Percentiles rank a stretch among this genome's conserved stretches.
Conservation (phyloP, 2,113 vertebrate species). For the Barnardius zonarius region DNA sequence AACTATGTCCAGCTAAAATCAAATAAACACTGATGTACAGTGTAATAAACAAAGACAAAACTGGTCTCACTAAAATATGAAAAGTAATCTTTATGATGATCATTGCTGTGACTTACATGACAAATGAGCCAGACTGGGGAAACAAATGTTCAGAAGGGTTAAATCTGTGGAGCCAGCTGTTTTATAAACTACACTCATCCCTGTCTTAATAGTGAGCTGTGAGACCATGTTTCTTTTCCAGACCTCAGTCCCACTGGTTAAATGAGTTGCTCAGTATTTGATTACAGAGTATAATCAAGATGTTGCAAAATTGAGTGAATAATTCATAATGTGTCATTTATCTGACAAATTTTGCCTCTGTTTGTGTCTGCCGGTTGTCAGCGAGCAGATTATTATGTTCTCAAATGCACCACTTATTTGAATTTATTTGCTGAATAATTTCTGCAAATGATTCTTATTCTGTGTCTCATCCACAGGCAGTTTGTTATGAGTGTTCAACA, state of each 20-base stretch:
- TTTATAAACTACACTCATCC: background rate
- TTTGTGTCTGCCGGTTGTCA: constrained; percentile 47
- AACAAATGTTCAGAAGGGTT: background rate
- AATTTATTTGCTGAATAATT: constrained; percentile 52
- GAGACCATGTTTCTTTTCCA: background rate
- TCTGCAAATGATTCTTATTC: background rate
- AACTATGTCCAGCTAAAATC: background rate
- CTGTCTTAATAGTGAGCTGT: background rate
- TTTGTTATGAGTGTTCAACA: background rate
- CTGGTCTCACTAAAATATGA: background rate
- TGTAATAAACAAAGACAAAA: background rate
- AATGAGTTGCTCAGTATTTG: constrained; percentile 29
- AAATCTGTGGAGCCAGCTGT: background rate
- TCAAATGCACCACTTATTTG: constrained; percentile 30
- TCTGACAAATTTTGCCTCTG: constrained; percentile 42
- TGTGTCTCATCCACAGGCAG: background rate
- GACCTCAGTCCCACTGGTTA: background rate
- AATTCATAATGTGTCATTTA: constrained; percentile 62
- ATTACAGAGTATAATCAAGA: constrained; percentile 42
- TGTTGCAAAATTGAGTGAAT: constrained; percentile 51
- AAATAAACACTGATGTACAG: background rate
- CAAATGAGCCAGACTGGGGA: background rate
- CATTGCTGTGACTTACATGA: background rate
- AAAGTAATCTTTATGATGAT: background rate
- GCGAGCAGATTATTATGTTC: constrained; percentile 40